phyloP scores from a whole-genome alignment of 1,140 invertebrate species.

The Coelopa frigida region DNA sequence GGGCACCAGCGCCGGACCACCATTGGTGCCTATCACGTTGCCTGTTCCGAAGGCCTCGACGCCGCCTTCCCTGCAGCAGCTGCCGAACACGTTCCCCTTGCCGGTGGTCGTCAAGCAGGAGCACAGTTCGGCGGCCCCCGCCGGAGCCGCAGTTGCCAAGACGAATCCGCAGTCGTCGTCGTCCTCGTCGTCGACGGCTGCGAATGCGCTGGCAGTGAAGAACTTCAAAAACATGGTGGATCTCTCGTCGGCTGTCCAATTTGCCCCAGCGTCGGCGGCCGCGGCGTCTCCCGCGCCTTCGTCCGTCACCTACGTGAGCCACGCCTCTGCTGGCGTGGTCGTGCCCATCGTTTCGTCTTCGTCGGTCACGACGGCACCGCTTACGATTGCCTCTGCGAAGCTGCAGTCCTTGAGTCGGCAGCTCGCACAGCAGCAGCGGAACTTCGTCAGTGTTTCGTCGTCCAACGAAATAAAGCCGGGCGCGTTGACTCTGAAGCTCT shows the following conservation, averaged over 20 bases:
- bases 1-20: conserved; percentile 27
- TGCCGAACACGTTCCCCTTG: neutral
- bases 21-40: neutral
- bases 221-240: neutral
- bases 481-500: neutral
- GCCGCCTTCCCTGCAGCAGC: neutral
- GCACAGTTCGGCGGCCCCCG: too few relatives aligned
- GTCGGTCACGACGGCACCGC: conserved; percentile 3
- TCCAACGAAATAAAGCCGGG: too few relatives aligned
- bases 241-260: neutral
- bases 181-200: too few relatives aligned
- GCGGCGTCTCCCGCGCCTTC: too few relatives aligned
- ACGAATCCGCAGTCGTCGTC: neutral
- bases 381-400: conserved; percentile 10
- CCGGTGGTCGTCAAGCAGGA: neutral
- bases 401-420: conserved; percentile 13
- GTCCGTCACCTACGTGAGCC: too few relatives aligned
- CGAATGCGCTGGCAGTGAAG: neutral
- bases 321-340: neutral
- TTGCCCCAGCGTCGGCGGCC: neutral
- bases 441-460: too few relatives aligned
- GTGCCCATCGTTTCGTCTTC: conserved; percentile 12
- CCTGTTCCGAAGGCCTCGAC: neutral
- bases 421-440: neutral
- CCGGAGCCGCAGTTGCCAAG: too few relatives aligned